Evolutionary conservation across 2,113 vertebrate genomes (phyloP), one percentile per base, ranked within the genome.

Genomic region (Urocynchramus pylzowi): DNA sequence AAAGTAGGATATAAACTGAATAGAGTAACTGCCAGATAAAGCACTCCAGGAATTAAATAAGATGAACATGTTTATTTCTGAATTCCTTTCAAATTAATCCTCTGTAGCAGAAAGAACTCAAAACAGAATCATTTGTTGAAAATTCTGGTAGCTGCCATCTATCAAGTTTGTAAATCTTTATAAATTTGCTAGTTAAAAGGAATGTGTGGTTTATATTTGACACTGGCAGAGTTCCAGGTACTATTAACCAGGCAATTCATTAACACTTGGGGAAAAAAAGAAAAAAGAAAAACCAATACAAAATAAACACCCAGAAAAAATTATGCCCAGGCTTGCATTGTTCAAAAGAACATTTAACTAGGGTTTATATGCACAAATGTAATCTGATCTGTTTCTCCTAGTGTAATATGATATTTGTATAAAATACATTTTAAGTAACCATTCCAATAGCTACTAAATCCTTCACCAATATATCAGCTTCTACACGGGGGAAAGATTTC

Each of bases 91-190:
- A 94, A 89, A 65, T 85, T 73, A 79, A 82, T 84, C 76, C 74
- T 14, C 3, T 39, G 30, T 22, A 65, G 53, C 37, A 89, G 69
- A 89, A 94, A 57, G 31, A 84, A 76, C 79, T 91, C 61, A 87
- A 89, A 94, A 75, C 13, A 91, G 41, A 90, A 91, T 37, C 4
- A 68, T 71, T 82, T 94, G 84, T 67, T 75, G n/a, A 95, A 94
- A 76, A 79, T 60, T 89, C 77, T 86, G 59, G 27, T 80, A 84
- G 37, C 28, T 89, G 65, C 68, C 61, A 84, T 56, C 57, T 83
- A 79, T 53, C 6, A 53, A 64, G 56, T 87, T 74, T 78, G 44
- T 41, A 91, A 91, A 92, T 79, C 71, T 90, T 90, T n/a, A 81
- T 24, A 87, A 68, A 76, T 92, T 78, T 64, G 6, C 65, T 63